Percentiles rank a stretch among this genome's conserved stretches.
These are phyloP conservation scores for Pocillopora damicornis DNA, from an alignment of 64 coral and sea anemone species.

Conservation along the genomic window DNA sequence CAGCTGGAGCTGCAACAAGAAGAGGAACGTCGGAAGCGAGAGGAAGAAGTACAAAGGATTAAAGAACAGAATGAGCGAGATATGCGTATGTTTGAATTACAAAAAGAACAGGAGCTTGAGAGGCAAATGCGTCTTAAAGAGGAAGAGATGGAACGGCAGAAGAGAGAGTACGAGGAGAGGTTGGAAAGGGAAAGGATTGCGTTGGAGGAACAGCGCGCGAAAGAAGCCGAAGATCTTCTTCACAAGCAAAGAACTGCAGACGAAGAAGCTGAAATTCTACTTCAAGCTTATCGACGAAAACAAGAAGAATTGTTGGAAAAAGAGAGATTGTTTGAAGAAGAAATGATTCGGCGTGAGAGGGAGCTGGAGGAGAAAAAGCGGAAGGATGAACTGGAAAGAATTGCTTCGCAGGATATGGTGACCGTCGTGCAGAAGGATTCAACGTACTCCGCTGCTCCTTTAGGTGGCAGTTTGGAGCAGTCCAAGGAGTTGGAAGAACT, in stretches of 20 bases:
- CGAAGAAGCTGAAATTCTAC: conserved; percentile 75
- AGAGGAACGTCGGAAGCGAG: conserved; percentile 62
- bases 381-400: conserved; percentile 14
- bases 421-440: conserved; percentile 12
- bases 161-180: conserved; percentile 23
- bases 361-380: conserved; percentile 53
- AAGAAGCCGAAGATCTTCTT: conserved; percentile 49
- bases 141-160: conserved; percentile 28
- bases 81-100: conserved; percentile 37
- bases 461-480: background rate
- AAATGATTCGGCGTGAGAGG: conserved; percentile 73
- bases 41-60: conserved; percentile 66
- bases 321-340: conserved; percentile 86
- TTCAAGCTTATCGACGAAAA: conserved; percentile 84
- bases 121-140: conserved; percentile 59
- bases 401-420: conserved; percentile 14
- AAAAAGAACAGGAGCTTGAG: conserved; percentile 63
- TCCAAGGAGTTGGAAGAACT: conserved; percentile 37
- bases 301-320: conserved; percentile 89
- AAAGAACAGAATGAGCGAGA: conserved; percentile 39
- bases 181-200: conserved; percentile 23
- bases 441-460: background rate
- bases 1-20: conserved; percentile 49
- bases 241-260: conserved; percentile 58
- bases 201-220: conserved; percentile 26